Conservation (phyloP, 2,797 vertebrate genomes). For the Forpus xanthops region DNA sequence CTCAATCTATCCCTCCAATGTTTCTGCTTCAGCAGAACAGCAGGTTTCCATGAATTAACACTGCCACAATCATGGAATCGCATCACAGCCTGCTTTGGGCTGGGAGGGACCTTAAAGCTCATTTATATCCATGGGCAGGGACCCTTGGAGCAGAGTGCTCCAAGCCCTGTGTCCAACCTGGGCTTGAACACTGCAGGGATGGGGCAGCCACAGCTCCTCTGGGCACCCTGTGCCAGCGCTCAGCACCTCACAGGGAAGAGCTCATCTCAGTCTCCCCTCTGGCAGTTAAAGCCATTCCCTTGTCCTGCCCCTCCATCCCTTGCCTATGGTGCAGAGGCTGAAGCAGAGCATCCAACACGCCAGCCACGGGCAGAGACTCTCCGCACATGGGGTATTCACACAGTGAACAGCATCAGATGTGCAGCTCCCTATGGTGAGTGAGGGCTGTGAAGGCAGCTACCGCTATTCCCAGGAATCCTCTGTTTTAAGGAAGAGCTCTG, state of each 20-base stretch:
- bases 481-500: not conserved
- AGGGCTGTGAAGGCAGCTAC: not conserved
- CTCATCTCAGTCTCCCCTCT: not conserved
- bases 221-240: too few relatives aligned
- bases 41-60: not conserved
- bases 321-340: not conserved
- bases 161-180: not conserved
- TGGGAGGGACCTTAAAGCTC: not conserved
- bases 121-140: accelerated
- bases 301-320: not conserved
- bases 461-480: not conserved
- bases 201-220: not conserved
- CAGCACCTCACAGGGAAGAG: not conserved
- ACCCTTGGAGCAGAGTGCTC: not conserved
- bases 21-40: not conserved
- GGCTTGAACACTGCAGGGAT: not conserved
- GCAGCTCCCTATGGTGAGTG: not conserved
- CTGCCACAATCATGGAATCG: not conserved
- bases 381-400: accelerated
- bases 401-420: accelerated
- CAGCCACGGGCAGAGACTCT: not conserved
- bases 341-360: not conserved
- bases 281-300: not conserved
- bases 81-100: not conserved
- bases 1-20: accelerated